Base-by-base conservation (phyloP, 2,797 vertebrate genomes). In the Helarctos malayanus region DNA sequence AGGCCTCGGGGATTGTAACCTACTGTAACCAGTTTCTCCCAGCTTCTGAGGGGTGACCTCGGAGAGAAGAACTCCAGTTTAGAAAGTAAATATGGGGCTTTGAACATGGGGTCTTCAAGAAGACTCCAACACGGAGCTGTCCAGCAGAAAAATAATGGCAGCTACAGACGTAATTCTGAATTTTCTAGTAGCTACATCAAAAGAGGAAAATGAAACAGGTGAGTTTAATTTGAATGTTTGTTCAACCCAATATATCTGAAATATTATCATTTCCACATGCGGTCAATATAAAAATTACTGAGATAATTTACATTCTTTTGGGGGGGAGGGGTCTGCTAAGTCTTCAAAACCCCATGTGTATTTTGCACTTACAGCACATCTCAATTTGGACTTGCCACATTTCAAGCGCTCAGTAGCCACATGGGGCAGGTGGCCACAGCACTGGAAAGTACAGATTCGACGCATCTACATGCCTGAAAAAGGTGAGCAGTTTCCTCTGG, bases 1-100 rank as follows among this genome's bases (percentile, higher is more conserved):
- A 96, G 57, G 92, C 96, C 91, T 96, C 15, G 29, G 96, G 96
- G 98, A 97, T 95, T 96, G 94, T 96, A 97, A 95, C 92, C 59
- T 10, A 21, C n/a, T 96, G 47, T 73, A 75, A 89, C 89, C 92
- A 92, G 29, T 0, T 0, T 91, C 97, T 98, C 96, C 91, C 89
- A 75, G 98, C 65, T 95, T 76, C 97, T 87, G 0, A 57, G 88
- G 88, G 93, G 93, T 83, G 97, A 98, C 95, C 95, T 76, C 61
- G 95, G 45, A 92, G 92, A 97, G 82, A 93, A 95, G 82, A 59
- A 35, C 80, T 52, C 92, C 1, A 38, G 92, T 73, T 97, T 92
- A 96, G 97, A 94, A 97, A 97, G 97, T 91, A 96, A 98, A 96
- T 2, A 7, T 3, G 18, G 87, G 89, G 63, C 94, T 76, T 25